phyloP scores from a whole-genome alignment of 2,888 invertebrate genomes.

The Quadriops clusia region DNA sequence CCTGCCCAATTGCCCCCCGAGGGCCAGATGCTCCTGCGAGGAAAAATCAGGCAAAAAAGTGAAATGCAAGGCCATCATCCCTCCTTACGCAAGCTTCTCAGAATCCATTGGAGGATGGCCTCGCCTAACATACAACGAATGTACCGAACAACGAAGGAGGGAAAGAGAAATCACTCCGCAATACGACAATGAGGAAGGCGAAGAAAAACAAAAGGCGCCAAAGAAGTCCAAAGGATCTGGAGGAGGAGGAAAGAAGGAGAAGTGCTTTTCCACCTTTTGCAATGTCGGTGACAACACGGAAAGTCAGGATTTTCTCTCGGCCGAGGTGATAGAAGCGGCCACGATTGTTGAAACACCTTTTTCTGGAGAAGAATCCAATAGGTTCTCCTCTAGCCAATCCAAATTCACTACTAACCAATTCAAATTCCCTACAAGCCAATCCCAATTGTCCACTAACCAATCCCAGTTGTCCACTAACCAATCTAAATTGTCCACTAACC shows the following conservation, averaged over 20 bases:
- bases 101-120: slow-evolving; percentile 16
- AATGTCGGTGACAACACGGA: too few relatives aligned
- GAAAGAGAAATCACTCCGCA: slow-evolving; percentile 2
- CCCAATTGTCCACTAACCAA: too few relatives aligned
- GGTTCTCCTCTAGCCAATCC: too few relatives aligned
- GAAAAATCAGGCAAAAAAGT: not conserved
- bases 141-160: slow-evolving; percentile 8
- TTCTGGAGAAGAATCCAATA: too few relatives aligned
- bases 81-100: slow-evolving; percentile 17
- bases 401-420: too few relatives aligned
- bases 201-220: slow-evolving; percentile 4
- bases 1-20: slow-evolving; percentile 9
- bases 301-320: too few relatives aligned
- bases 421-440: too few relatives aligned
- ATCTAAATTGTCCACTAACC: too few relatives aligned
- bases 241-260: slow-evolving; percentile 1
- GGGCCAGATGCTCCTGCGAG: slow-evolving; percentile 9
- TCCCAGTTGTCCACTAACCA: too few relatives aligned
- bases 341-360: too few relatives aligned
- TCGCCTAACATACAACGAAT: slow-evolving; percentile 12
- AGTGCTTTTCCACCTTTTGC: too few relatives aligned
- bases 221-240: slow-evolving; percentile 1
- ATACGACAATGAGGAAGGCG: not conserved
- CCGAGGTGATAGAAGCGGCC: too few relatives aligned
- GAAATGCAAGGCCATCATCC: slow-evolving; percentile 11